Evolutionary conservation across 2,113 vertebrate species (phyloP), one percentile per base, ranked within the genome.

Genomic region (Halcyon malimbica): DNA sequence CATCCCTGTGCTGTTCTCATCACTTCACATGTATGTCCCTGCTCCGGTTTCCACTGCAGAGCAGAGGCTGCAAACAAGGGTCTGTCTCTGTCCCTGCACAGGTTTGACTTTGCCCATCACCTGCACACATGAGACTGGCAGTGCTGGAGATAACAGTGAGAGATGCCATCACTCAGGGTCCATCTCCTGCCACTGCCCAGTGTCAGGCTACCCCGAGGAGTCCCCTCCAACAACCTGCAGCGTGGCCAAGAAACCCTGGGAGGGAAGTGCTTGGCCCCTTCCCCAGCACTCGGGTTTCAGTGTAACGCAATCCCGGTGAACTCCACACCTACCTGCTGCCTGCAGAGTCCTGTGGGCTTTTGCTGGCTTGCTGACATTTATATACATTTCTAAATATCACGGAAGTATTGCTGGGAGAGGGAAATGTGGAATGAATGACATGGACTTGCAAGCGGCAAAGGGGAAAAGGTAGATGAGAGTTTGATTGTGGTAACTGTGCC

Each of bases 301-400:
- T 14, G 50, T 20, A 77, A 62, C 1, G 4, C 63, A 65, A 0
- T 53, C 50, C 41, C 0, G 0, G 19, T 37, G 56, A 62, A 14
- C 59, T 63, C 60, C 48, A 16, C 19, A 13, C 46, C 59, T 42
- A 0, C 82, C 74, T 10, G 6, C 93, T 90, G 75, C 75, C 75
- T 77, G 76, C 76, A 59, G 76, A 35, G 76, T 42, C 56, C 90
- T 44, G 13, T 11, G 54, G 89, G 79, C 82, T 79, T 68, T 56
- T 4, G 4, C 80, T 1, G 1, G 29, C 60, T 62, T 67, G 71
- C 75, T 96, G 95, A 87, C 80, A 96, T 94, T 95, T 95, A 62
- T 82, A 60, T 6, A 31, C 56, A 16, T 90, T 78, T 87, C 92
- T 76, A 93, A 96, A 95, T 86, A 92, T 50, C 88, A 95, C 11